Evolutionary conservation across 2,888 invertebrate genomes (phyloP).

Genomic region (Dromius quadrimaculatus): DNA sequence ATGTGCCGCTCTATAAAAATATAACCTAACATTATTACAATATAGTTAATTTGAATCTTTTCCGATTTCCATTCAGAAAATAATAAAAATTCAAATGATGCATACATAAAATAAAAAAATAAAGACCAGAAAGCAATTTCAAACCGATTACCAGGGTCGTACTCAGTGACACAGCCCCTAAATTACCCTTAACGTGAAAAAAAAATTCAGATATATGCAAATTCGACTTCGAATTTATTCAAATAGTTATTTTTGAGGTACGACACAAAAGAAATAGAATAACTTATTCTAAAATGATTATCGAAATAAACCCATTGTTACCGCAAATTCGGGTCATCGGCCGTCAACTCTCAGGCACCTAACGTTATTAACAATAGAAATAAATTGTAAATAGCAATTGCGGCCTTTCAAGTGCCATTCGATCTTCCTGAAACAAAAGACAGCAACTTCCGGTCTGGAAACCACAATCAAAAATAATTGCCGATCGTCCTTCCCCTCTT

Average conservation of each 20-base stretch:
- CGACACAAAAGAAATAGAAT: too few relatives aligned
- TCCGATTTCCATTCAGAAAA: not conserved
- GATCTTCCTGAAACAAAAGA: not conserved
- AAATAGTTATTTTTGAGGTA: too few relatives aligned
- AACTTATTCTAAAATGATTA: not conserved
- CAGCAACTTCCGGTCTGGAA: not conserved
- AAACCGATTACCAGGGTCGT: conserved; percentile 10
- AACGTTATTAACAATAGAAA: too few relatives aligned
- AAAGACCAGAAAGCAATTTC: conserved; percentile 3
- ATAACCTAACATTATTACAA: too few relatives aligned
- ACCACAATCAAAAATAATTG: conserved; percentile 15
- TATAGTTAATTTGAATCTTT: too few relatives aligned
- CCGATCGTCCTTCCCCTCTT: not conserved
- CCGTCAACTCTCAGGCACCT: too few relatives aligned
- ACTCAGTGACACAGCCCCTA: not conserved
- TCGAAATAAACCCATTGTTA: too few relatives aligned
- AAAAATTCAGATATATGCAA: not conserved
- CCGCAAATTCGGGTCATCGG: too few relatives aligned
- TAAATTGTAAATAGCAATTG: too few relatives aligned
- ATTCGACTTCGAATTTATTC: too few relatives aligned
- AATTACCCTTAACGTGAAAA: not conserved
- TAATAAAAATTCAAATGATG: conserved; percentile 23
- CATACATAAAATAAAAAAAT: not conserved
- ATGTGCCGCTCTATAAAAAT: too few relatives aligned
- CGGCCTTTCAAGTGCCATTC: conserved; percentile 38